Evolutionary conservation across 2,888 invertebrate species (phyloP), one percentile per base, ranked within the genome.

Genomic region (Subacronicta megacephala): DNA sequence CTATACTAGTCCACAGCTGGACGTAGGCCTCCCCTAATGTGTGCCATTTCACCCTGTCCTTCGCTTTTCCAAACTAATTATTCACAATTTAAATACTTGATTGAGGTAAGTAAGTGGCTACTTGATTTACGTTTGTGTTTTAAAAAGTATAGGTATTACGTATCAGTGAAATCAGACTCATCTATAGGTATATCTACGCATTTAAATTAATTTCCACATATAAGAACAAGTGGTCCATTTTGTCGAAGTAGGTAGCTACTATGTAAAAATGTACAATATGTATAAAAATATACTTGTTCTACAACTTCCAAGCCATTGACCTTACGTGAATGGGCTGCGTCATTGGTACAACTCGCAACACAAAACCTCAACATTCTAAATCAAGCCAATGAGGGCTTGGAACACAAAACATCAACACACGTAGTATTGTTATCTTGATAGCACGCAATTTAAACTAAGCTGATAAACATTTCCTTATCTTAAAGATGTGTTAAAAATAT

Each of bases 321-420:
- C 78, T 73, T 75, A 53, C 53, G 47, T 63, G 55, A 63, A 69
- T 59, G 57, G 36, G 56, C 52, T 47, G 56, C 72, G 72, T 77
- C 72, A 78, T 78, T 73, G 61, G 53, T 54, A 64, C 69, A 56
- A 65, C 77, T 88, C 63, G 86, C 71, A 83, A 89, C 91, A 85
- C 90, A 81, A 90, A 83, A 90, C 92, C 87, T 88, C 86, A 64
- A 78, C 51, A 49, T 57, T 61, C 36, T 55, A 45, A 50, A 17
- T 40, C 3, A 23, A 43, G 37, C 37, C 37, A 45, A 60, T 42
- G 45, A 40, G 35, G 53, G 54, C 56, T 86, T 49, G 87, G 62
- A 87, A 72, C 69, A 69, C 77, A 46, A 73, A 77, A 79, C 78
- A 54, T 77, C 70, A 42, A 66, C 55, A 20, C 37, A 51, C 29